Evolutionary conservation across 2,888 invertebrate genomes (phyloP), one percentile per base, ranked within the genome.

Genomic region (Petrolisthes cinctipes): DNA sequence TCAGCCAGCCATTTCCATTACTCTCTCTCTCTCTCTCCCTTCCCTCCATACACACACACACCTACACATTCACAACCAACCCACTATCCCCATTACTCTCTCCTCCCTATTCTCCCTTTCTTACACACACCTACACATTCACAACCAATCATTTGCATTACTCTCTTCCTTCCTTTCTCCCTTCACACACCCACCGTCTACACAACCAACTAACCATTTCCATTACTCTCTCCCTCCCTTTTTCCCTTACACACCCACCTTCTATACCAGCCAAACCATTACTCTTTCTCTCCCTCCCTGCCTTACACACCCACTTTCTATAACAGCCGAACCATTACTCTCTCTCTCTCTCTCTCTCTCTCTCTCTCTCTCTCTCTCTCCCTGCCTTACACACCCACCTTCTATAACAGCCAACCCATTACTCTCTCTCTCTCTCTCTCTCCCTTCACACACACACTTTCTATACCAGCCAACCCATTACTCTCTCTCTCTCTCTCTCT

Each of bases 21-120:
- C 17, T n/a, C 71, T n/a, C 71, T 71, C 71, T 71, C 71, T 71
- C 71, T 14, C 7, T 71, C 71, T 71, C n/a, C 5, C 71, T 71
- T n/a, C 20, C 71, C 1, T n/a, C n/a, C n/a, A 4, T n/a, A n/a
- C 20, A 6, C 14, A n/a, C 11, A n/a, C 20, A 6, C 71, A 6
- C n/a, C 71, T 6, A 14, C 17, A 17, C 17, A 14, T 61, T 17
- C 61, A 9, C 17, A 14, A 9, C 17, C 37, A 37, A 37, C 37
- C 37, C 71, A 17, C 71, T n/a, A 37, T 37, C 2, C 2, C n/a
- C n/a, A n/a, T n/a, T n/a, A n/a, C n/a, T 71, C n/a, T 71, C n/a
- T 17, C n/a, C 7, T 71, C n/a, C n/a, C 71, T 17, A n/a, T 5
- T n/a, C n/a, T n/a, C 71, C n/a, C 71, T n/a, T 71, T n/a, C 71